Percentiles rank a stretch among this genome's conserved stretches.
These are phyloP conservation scores for Passer montanus DNA, from an alignment of 2,113 vertebrate genomes.

Conservation along the genomic window DNA sequence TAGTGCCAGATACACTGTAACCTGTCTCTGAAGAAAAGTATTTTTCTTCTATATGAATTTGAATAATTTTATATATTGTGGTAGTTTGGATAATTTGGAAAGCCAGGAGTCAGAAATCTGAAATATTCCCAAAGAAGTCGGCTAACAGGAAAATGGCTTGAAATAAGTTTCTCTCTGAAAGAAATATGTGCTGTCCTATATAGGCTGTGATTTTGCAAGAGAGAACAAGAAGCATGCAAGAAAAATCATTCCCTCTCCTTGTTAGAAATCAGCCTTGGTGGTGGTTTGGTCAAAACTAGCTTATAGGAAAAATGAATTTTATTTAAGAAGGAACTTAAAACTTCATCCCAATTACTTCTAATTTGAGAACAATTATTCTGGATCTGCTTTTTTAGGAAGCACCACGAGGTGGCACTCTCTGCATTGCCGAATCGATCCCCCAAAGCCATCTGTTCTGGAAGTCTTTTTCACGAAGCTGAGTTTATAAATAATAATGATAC, in stretches of 20 bases:
- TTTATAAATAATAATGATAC: constrained; percentile 49
- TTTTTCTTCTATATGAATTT: background rate
- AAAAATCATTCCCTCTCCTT: background rate
- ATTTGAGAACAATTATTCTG: background rate
- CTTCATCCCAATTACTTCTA: background rate
- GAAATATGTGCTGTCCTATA: background rate
- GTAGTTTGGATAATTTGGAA: background rate
- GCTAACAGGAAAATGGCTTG: background rate
- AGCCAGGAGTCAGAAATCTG: background rate
- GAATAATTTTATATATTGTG: background rate
- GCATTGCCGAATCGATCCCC: background rate
- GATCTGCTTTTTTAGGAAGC: background rate
- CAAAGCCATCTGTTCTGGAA: background rate
- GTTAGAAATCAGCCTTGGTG: background rate
- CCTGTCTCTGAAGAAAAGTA: background rate
- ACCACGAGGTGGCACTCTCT: constrained; percentile 42
- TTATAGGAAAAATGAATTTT: background rate
- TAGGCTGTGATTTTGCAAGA: background rate
- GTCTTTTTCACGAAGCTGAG: background rate
- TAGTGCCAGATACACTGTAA: background rate
- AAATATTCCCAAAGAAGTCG: background rate
- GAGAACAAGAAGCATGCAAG: background rate
- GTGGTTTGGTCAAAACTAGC: background rate
- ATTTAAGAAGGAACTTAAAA: background rate
- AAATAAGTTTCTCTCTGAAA: background rate